A percentile compares a stretch with the other conserved stretches of the same genome.
These are phyloP conservation scores for Lichenostomus cassidix DNA, from an alignment of 2,113 vertebrate species.

Conservation along the genomic window DNA sequence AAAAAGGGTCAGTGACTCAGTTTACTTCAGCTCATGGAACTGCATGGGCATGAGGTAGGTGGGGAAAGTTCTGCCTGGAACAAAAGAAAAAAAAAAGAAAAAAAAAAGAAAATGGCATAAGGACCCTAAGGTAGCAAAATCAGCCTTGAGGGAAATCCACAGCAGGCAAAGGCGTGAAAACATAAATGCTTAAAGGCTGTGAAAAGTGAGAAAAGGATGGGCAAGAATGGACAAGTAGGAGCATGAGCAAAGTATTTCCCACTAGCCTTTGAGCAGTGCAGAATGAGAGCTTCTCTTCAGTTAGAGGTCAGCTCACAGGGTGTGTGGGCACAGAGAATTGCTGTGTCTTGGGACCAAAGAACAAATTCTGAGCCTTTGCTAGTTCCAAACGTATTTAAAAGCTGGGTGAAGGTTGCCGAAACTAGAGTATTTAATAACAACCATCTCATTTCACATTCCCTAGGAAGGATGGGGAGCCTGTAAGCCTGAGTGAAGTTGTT, in stretches of 20 bases:
- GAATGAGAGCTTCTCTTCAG: background rate
- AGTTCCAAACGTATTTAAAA: background rate
- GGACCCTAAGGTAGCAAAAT: conserved; percentile 11
- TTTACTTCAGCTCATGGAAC: background rate
- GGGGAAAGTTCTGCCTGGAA: background rate
- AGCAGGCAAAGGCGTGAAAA: conserved; percentile 61
- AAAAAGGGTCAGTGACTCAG: background rate
- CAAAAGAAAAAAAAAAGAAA: background rate
- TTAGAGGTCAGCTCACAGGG: background rate
- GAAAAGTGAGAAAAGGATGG: conserved; percentile 53
- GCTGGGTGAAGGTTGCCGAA: background rate
- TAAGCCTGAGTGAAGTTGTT: background rate
- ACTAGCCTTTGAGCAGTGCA: background rate
- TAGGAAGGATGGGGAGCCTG: background rate
- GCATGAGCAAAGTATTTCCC: conserved; percentile 50
- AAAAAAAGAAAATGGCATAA: background rate
- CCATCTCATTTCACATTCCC: background rate
- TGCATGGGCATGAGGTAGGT: background rate
- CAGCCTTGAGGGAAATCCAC: conserved; percentile 58
- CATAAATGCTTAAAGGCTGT: conserved; percentile 54
- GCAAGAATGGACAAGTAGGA: conserved; percentile 53
- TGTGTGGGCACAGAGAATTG: background rate
- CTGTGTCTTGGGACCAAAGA: background rate
- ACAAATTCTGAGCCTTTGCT: background rate
- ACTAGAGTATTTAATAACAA: background rate